Conservation (phyloP, 1,140 invertebrate genomes). For the Daktulosphaira vitifoliae region DNA sequence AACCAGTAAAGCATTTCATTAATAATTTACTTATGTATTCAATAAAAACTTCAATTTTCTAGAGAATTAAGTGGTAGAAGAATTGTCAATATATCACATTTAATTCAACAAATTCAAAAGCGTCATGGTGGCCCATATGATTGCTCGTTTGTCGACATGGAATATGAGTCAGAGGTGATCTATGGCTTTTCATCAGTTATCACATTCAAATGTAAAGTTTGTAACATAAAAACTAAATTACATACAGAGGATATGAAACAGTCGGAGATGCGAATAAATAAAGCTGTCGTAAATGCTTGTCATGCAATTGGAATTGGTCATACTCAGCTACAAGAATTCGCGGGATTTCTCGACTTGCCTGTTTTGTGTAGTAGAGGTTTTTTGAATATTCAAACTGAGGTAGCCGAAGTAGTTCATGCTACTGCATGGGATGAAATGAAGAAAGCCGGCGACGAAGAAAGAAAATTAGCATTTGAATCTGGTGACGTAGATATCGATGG, state of each 20-base stretch:
- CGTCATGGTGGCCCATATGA: too few species aligned
- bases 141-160: too few species aligned
- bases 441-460: background rate
- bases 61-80: too few species aligned
- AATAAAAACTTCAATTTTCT: too few species aligned
- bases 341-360: background rate
- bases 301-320: background rate
- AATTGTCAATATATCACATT: too few species aligned
- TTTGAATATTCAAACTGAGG: background rate
- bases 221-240: background rate
- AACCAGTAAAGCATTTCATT: too few species aligned
- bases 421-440: background rate
- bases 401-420: background rate
- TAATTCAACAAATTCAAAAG: too few species aligned
- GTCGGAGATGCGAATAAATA: background rate
- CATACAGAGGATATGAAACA: background rate
- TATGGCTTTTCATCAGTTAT: background rate
- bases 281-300: constrained; percentile 3
- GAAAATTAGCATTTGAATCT: background rate
- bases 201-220: background rate
- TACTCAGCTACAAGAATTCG: background rate
- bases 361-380: background rate
- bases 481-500: background rate
- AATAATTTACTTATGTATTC: too few species aligned
- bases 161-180: too few species aligned